Base-by-base conservation (phyloP, 2,888 invertebrate species). In the Ernsta delagoae region DNA sequence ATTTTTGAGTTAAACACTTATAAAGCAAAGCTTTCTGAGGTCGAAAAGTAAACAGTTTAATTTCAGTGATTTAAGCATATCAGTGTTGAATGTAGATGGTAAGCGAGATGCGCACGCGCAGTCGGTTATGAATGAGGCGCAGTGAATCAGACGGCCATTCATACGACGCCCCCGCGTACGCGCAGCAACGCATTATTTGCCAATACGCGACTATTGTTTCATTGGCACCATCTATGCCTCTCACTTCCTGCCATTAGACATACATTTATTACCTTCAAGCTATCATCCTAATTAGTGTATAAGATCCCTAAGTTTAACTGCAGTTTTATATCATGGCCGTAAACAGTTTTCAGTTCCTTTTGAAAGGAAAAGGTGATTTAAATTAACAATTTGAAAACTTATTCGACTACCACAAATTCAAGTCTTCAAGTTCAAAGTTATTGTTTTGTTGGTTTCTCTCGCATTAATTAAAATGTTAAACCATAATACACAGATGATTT, bases 131-230 rank as follows among this genome's bases (percentile, higher is more conserved):
- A 92, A 92, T 92, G 91, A 83, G 80, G 73, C 79, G 80, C 82
- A 78, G 87, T 92, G 92, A 92, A 88, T 92, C 91, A 92, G 84
- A 78, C 79, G 75, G 82, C 86, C 92, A 92, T 92, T 92, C 88
- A 92, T 83, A 77, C 76, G 71, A 79, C 89, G 87, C 89, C 90
- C 85, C 86, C 90, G 83, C 80, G 54, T 53, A 84, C 87, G 86
- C 84, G 87, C 83, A 53, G 82, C 80, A 83, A 86, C 84, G 85
- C 82, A 82, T 84, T 85, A 77, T 78, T 77, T 79, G 76, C 79
- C 78, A 75, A 76, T 76, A 75, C 71, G 71, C 70, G 72, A 70
- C 78, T 86, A 89, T 89, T 89, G 88, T 89, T 88, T 88, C 84
- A 86, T 86, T 86, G 83, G 80, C 82, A 83, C 82, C 82, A 83